These are phyloP conservation scores for Gobiocypris rarus DNA, from an alignment of 2,113 vertebrate genomes.

Conservation along the genomic window DNA sequence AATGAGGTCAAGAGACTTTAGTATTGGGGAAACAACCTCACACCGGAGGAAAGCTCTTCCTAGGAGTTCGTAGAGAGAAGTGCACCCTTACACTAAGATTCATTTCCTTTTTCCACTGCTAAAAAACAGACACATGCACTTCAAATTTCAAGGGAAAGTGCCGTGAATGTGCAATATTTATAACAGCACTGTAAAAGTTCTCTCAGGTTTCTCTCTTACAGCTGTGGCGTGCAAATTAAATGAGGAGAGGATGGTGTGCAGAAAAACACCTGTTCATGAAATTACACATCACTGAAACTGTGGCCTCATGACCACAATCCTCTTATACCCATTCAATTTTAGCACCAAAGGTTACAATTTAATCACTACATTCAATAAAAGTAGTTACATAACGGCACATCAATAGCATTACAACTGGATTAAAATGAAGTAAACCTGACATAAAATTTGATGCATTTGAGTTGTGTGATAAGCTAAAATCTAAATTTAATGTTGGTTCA, in stretches of 20 bases:
- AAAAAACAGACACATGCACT: neutral
- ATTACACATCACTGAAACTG: neutral
- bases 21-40: neutral
- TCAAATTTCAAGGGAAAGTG: neutral
- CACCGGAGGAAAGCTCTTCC: slow-evolving; percentile 43
- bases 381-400: too few relatives aligned
- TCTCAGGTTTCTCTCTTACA: neutral
- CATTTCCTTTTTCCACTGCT: slow-evolving; percentile 70
- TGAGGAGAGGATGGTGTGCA: neutral
- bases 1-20: slow-evolving; percentile 12
- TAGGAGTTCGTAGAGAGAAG: slow-evolving; percentile 66
- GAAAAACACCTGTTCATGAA: neutral
- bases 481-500: too few relatives aligned
- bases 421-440: too few relatives aligned
- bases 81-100: slow-evolving; percentile 49
- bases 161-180: slow-evolving; percentile 11
- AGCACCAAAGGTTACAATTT: neutral
- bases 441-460: too few relatives aligned
- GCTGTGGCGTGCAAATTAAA: neutral
- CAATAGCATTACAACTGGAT: too few relatives aligned
- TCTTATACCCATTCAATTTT: neutral
- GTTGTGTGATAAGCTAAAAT: too few relatives aligned
- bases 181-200: neutral
- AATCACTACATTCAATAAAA: neutral
- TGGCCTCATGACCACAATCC: neutral